Evolutionary conservation across 1,140 invertebrate species (phyloP).

Genomic region (Andricus grossulariae): DNA sequence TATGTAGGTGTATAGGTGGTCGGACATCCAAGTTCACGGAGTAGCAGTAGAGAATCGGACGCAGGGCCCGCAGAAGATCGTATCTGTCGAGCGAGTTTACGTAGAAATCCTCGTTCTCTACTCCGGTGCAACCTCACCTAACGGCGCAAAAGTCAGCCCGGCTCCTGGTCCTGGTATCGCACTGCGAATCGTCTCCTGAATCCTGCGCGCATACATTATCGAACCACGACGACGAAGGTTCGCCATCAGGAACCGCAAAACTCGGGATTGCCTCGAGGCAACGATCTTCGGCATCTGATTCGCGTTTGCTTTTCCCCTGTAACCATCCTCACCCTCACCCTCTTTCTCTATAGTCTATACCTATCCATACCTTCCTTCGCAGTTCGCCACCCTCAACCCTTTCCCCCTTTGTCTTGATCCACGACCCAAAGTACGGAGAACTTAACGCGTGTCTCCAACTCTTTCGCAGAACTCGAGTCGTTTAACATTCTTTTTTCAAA

Average conservation of each 20-base stretch:
- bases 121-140: conserved; percentile 58
- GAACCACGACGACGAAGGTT: conserved; percentile 45
- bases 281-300: conserved; percentile 57
- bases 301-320: conserved; percentile 39
- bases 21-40: conserved; percentile 51
- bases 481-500: not conserved
- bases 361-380: conserved; percentile 12
- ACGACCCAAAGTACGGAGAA: conserved; percentile 48
- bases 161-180: conserved; percentile 72
- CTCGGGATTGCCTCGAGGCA: conserved; percentile 49
- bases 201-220: conserved; percentile 72
- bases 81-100: conserved; percentile 71
- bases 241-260: conserved; percentile 46
- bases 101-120: conserved; percentile 68
- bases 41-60: conserved; percentile 54
- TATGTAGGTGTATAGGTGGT: conserved; percentile 50
- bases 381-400: conserved; percentile 13
- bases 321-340: conserved; percentile 1
- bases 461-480: conserved; percentile 15
- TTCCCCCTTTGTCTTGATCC: conserved; percentile 32
- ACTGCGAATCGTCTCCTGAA: conserved; percentile 72
- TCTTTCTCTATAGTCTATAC: not conserved
- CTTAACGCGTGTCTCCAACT: conserved; percentile 33
- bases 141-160: conserved; percentile 52
- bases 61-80: conserved; percentile 61